Evolutionary conservation across 2,797 vertebrate species (phyloP).

Genomic region (Pantherophis vulpinus): DNA sequence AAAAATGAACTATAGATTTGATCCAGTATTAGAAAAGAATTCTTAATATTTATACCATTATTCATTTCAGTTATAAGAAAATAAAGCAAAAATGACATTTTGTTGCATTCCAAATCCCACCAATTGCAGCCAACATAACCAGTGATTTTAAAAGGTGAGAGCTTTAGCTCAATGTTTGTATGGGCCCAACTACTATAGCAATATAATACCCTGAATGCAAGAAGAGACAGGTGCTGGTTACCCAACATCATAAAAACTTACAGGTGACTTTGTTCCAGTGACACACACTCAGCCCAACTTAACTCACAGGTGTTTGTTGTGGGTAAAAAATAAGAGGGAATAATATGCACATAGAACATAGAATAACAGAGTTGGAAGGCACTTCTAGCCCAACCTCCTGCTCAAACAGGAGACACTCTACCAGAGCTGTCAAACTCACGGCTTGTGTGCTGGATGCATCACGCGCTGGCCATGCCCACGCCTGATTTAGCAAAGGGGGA

Average conservation of each 20-base stretch:
- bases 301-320: neutral
- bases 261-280: neutral
- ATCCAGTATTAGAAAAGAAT: neutral
- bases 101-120: neutral
- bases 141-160: neutral
- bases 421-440: neutral
- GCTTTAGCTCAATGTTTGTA: neutral
- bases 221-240: neutral
- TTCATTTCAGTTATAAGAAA: neutral
- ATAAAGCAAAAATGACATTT: neutral
- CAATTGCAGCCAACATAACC: neutral
- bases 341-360: neutral
- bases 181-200: neutral
- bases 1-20: neutral
- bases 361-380: neutral
- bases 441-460: no score
- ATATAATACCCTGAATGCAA: neutral
- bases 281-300: neutral
- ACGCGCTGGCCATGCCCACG: no score
- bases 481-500: no score
- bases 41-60: neutral
- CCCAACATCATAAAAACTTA: neutral
- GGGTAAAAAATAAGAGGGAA: neutral
- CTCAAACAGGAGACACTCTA: neutral
- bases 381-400: neutral